Evolutionary conservation across 2,113 vertebrate species (phyloP), one percentile per base, ranked within the genome.

Genomic region (Thunnus thynnus): DNA sequence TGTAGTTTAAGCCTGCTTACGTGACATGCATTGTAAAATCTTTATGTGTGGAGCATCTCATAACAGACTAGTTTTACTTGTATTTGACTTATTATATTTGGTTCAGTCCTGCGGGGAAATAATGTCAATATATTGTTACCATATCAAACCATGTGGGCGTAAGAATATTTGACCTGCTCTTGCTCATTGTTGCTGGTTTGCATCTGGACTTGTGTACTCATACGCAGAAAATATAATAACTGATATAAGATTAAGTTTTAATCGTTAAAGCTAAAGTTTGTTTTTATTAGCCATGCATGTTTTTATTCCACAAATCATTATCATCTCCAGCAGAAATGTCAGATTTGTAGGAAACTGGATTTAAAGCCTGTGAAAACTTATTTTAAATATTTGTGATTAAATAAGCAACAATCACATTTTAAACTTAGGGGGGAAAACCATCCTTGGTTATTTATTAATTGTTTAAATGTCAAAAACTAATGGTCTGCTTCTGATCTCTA

Each of bases 101-200:
- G 46, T 73, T 78, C 30, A 30, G 17, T 72, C 65, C 55, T 83
- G 30, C 47, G 65, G 36, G 32, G 57, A 78, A 72, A 51, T 47
- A 9, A 72, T 55, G 51, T 60, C 79, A 65, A 62, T 76, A 66
- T 25, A 18, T 65, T 66, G 69, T 64, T 71, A 47, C 55, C 32
- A 46, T 76, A 58, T 81, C 5, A 72, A 71, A 84, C 22, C 55
- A 54, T 44, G 71, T 67, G 67, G 71, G 79, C 3, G 32, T 63
- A 5, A 51, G 60, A 67, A 65, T 65, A 69, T 84, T 50, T 79
- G 55, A 86, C 60, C 87, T 50, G 68, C 46, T 86, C 72, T 73
- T 68, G 60, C 74, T 65, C 58, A 9, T n/a, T 30, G 80, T 76
- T 80, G 50, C 56, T 63, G 54, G 74, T 71, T 54, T 56, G 18